Conservation (phyloP, 1,140 invertebrate genomes). For the Drosophila serrata region DNA sequence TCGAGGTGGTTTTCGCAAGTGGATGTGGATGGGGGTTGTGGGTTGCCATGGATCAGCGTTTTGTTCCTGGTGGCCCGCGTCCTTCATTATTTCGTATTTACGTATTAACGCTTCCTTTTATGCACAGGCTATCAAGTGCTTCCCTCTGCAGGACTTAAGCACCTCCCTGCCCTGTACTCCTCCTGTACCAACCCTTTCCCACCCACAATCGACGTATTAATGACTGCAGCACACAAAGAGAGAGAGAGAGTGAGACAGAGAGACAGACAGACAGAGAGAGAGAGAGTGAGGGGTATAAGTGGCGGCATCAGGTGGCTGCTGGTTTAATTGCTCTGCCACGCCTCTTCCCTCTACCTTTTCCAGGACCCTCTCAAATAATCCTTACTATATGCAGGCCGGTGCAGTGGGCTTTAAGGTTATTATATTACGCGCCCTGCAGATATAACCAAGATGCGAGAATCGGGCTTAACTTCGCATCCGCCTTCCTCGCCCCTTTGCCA, state of each 20-base stretch:
- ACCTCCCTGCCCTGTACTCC: constrained; percentile 9
- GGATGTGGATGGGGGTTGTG: constrained; percentile 3
- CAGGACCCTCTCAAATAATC: constrained; percentile 19
- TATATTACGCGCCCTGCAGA: constrained; percentile 30
- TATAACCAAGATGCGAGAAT: constrained; percentile 4
- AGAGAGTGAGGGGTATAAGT: background rate
- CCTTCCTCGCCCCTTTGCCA: constrained; percentile 16
- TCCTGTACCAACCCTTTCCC: background rate
- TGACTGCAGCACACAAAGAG: constrained; percentile 1
- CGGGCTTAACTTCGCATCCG: constrained; percentile 14
- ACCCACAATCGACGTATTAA: constrained; percentile 35
- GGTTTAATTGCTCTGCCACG: constrained; percentile 54
- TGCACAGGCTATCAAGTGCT: constrained; percentile 56
- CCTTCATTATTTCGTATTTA: constrained; percentile 68
- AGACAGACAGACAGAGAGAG: background rate
- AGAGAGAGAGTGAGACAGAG: background rate
- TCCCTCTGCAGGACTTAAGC: constrained; percentile 24
- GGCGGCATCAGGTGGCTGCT: constrained; percentile 45
- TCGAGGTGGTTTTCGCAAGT: constrained; percentile 29
- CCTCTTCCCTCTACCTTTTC: background rate
- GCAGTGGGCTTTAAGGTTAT: constrained; percentile 45
- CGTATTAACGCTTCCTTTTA: constrained; percentile 69
- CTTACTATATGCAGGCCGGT: constrained; percentile 26
- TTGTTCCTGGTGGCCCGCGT: background rate
- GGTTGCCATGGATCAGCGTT: background rate